Base-by-base conservation (phyloP, 2,888 invertebrate genomes). In the Tenodera sinensis region DNA sequence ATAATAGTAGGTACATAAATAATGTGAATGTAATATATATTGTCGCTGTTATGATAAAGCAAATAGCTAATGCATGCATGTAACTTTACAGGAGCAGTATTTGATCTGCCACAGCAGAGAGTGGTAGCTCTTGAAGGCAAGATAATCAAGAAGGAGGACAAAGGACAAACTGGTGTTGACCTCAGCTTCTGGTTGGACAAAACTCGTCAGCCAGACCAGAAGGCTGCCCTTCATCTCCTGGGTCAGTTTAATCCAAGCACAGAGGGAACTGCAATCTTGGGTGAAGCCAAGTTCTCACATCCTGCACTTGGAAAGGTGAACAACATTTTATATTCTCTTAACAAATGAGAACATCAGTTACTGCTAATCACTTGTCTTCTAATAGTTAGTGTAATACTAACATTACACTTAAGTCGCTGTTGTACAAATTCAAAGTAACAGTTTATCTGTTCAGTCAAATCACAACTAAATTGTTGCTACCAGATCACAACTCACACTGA, bases 161-260 rank as follows among this genome's bases (percentile, higher is more conserved):
- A 84, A n/a, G 89, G 84, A 42, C 83, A 89, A 83, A 71, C 28
- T 9, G 28, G 34, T 12, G 15, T 85, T 27, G 88, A 97, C 88
- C 91, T 95, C 8, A 93, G 94, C 14, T 93, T 97, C 83, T 97
- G 96, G 92, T 93, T 97, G 88, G 96, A 97, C 93, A 96, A 97
- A 92, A 95, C 95, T 91, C 95, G 95, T 88, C 95, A 95, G 91
- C 96, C 97, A 0, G 94, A 95, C 30, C 82, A 42, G 28, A 89
- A 89, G 83, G 86, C 89, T 47, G 83, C 47, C 47, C 12, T 89
- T 0, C 28, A 83, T 34, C 34, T 87, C 12, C 34, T 87, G 28
- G 82, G 12, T 7, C 82, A 25, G 12, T 27, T 83, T 27, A 82
- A 87, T 27, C 83, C 83, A 8, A n/a, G 95, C 96, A 91, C 97